Evolutionary conservation across 53 echinoderm and acorn worm species (phyloP).

Genomic region (Luidia sarsii): DNA sequence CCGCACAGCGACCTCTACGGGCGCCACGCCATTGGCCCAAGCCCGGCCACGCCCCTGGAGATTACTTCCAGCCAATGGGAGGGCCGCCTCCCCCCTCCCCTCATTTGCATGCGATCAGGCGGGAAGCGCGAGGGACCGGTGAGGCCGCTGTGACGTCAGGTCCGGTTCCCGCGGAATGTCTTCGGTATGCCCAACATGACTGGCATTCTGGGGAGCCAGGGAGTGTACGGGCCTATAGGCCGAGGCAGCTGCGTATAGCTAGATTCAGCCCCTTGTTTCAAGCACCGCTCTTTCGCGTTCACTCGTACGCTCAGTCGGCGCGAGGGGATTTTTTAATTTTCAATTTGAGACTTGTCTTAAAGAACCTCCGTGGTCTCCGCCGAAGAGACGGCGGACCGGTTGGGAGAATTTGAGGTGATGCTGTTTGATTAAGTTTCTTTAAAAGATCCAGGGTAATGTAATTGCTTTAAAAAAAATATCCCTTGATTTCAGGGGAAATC

Average conservation of each 20-base stretch:
- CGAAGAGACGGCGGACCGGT: constrained; percentile 1
- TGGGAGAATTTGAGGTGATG: constrained; percentile 49
- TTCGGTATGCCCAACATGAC: constrained; percentile 72
- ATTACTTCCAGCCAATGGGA: constrained; percentile 85
- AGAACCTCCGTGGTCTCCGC: neutral
- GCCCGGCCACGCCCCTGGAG: constrained; percentile 12
- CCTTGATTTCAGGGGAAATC: too few species aligned
- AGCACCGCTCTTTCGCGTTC: too few species aligned
- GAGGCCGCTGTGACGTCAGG: constrained; percentile 70
- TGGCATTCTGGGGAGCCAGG: constrained; percentile 47
- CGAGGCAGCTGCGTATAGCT: too few species aligned
- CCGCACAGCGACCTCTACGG: neutral
- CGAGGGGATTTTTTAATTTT: neutral
- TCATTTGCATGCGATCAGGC: constrained; percentile 59
- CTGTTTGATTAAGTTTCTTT: too few species aligned
- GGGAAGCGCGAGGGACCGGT: too few species aligned
- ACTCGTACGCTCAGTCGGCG: too few species aligned
- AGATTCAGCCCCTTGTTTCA: too few species aligned
- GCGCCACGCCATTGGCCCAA: constrained; percentile 28
- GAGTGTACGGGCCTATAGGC: constrained; percentile 8
- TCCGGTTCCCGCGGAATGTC: constrained; percentile 64
- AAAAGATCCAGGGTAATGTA: too few species aligned
- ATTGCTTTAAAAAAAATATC: too few species aligned
- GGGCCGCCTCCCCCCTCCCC: neutral
- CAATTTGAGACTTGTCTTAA: constrained; percentile 9